Evolutionary conservation across 2,888 invertebrate genomes (phyloP).

Genomic region (Aproaerema taeniolella): DNA sequence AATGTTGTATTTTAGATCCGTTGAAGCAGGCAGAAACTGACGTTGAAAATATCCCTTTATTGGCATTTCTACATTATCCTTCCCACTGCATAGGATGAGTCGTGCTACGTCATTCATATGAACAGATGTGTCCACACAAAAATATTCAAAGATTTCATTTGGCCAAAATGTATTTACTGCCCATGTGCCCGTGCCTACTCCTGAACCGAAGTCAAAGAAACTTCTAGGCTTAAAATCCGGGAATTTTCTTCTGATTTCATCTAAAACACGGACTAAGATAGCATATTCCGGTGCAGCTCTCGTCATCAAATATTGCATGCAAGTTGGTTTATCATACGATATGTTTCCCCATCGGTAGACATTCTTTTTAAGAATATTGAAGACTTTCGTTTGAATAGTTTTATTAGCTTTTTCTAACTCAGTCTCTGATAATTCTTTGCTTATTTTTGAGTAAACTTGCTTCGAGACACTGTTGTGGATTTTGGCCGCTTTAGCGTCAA

Average conservation of each 20-base stretch:
- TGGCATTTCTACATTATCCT: constrained; percentile 76
- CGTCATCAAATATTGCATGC: constrained; percentile 83
- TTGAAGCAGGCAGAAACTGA: constrained; percentile 86
- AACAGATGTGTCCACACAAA: constrained; percentile 88
- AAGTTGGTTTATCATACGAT: constrained; percentile 80
- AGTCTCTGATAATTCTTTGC: constrained; percentile 37
- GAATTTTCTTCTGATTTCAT: constrained; percentile 82
- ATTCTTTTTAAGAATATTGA: constrained; percentile 75
- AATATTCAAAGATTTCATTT: constrained; percentile 85
- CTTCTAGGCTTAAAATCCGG: constrained; percentile 84
- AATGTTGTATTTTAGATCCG: constrained; percentile 82
- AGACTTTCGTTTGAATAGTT: constrained; percentile 71
- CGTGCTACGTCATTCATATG: constrained; percentile 91
- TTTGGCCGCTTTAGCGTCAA: constrained; percentile 58
- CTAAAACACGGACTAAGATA: constrained; percentile 81
- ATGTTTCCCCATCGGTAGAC: constrained; percentile 86
- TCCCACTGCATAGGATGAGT: constrained; percentile 81
- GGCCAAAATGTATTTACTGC: constrained; percentile 87
- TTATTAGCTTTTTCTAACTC: constrained; percentile 58
- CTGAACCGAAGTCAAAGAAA: constrained; percentile 95
- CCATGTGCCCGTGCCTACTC: constrained; percentile 92
- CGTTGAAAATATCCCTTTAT: constrained; percentile 83
- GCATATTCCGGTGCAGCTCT: constrained; percentile 88
- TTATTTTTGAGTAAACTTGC: constrained; percentile 37
- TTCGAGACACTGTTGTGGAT: constrained; percentile 53